Evolutionary conservation across 2,113 vertebrate species (phyloP), one percentile per base, ranked within the genome.

Genomic region (Euleptes europaea): DNA sequence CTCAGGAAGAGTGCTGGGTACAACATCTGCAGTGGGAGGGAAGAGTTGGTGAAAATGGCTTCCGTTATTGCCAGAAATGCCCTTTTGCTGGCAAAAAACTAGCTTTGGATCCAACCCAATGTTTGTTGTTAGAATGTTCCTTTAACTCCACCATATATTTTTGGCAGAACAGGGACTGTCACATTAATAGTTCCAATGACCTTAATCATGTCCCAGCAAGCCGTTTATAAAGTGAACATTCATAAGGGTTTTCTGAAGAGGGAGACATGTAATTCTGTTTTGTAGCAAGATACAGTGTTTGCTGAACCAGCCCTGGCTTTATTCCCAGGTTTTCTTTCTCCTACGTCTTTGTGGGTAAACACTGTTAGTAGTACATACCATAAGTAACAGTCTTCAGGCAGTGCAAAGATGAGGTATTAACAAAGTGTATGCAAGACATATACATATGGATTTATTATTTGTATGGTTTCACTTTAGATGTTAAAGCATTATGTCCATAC

Each of bases 251-350:
- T 75, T n/a, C 47, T 75, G 17, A 80, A 28, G 57, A 44, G 75
- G 31, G 72, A 33, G 63, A 86, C 28, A 44, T 69, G 21, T 80
- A 76, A 82, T 67, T 82, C 63, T 42, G 40, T 73, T 73, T 80
- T 86, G 70, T 54, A 80, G 57, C 11, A 72, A 80, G 70, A 73
- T 40, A 67, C 6, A 82, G 63, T 69, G 31, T 70, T 70, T 33
- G 40, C 66, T 79, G 76, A 85, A 78, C 12, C 31, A 72, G 51
- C 54, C 42, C 79, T 82, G 60, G 47, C 31, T 82, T 44, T 8
- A 33, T 81, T 81, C 72, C 63, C 49, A 42, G 71, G 60, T 49
- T 67, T 81, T 65, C 10, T 86, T 35, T 86, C 49, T 76, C 63
- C 28, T 33, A n/a, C 33, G 28, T 17, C 78, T 86, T 81, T 67